Conservation (phyloP, 2,113 vertebrate genomes). For the Tretioscincus oriximinensis region DNA sequence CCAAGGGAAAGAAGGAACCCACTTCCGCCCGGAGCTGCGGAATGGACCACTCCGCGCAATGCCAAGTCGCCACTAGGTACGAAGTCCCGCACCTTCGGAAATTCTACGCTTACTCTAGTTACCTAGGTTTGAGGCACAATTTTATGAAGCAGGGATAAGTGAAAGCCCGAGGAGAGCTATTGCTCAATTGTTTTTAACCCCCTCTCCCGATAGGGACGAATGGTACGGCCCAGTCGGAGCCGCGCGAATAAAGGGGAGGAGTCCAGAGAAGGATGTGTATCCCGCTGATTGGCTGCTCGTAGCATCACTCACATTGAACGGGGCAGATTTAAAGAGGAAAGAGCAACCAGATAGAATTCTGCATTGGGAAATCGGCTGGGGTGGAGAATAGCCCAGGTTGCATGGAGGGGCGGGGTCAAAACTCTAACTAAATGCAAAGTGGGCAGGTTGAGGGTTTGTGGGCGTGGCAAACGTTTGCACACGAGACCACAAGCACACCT, state of each 20-base stretch:
- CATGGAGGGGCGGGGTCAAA: not conserved
- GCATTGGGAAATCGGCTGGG: not conserved
- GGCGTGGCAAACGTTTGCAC: too few relatives aligned
- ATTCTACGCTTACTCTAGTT: rapidly evolving
- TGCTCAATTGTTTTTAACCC: not conserved
- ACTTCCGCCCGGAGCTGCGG: conserved; percentile 26
- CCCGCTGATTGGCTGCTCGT: conserved; percentile 44
- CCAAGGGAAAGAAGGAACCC: not conserved
- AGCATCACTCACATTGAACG: not conserved
- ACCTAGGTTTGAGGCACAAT: rapidly evolving
- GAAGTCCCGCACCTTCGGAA: not conserved
- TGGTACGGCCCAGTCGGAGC: conserved; percentile 25
- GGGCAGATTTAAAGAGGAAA: conserved; percentile 44
- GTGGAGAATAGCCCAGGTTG: not conserved
- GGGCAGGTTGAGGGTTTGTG: too few relatives aligned
- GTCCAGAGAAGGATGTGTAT: conserved; percentile 50
- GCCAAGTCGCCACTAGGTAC: rapidly evolving
- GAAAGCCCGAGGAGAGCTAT: not conserved
- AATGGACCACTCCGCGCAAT: not conserved
- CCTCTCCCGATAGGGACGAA: rapidly evolving
- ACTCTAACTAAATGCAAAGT: not conserved
- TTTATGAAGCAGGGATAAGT: rapidly evolving
- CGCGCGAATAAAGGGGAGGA: not conserved
- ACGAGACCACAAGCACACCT: too few relatives aligned
- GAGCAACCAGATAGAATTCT: too few relatives aligned